Conservation (phyloP, 2,113 vertebrate genomes). For the Ivindomyrus marchei region DNA sequence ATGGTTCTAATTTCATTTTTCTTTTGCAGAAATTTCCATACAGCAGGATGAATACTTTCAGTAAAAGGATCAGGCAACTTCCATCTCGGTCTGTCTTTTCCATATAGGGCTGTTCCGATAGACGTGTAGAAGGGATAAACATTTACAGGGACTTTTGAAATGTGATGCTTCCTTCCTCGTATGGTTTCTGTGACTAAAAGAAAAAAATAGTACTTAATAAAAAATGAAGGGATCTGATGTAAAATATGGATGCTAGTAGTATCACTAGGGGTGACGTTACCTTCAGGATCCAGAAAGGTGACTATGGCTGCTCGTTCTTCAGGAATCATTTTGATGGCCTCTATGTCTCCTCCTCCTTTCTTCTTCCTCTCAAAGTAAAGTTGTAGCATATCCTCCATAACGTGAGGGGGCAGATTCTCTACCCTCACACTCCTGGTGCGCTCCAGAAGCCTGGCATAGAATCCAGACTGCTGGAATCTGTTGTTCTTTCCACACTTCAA, state of each 20-base stretch:
- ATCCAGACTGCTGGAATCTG: slow-evolving; percentile 41
- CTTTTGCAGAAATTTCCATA: slow-evolving; percentile 63
- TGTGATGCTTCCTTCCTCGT: slow-evolving; percentile 47
- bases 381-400: slow-evolving; percentile 45
- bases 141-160: slow-evolving; percentile 52
- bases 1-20: slow-evolving; percentile 49
- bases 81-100: slow-evolving; percentile 58
- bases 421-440: slow-evolving; percentile 56
- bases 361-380: slow-evolving; percentile 73
- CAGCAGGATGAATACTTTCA: slow-evolving; percentile 45
- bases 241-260: not conserved
- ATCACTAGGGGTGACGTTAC: slow-evolving; percentile 48
- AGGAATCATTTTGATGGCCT: slow-evolving; percentile 43
- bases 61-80: slow-evolving; percentile 67
- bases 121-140: slow-evolving; percentile 70
- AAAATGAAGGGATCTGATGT: not conserved
- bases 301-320: slow-evolving; percentile 69
- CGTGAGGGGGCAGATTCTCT: slow-evolving; percentile 63
- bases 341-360: slow-evolving; percentile 44
- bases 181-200: slow-evolving; percentile 63
- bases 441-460: slow-evolving; percentile 61
- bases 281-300: slow-evolving; percentile 61
- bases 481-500: slow-evolving; percentile 32
- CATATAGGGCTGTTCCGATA: slow-evolving; percentile 67
- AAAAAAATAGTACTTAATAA: slow-evolving; percentile 18